A percentile compares a stretch with the other conserved stretches of the same genome.
These are phyloP conservation scores for Lepisosteus osseus DNA, from an alignment of 2,113 vertebrate genomes.

Conservation along the genomic window DNA sequence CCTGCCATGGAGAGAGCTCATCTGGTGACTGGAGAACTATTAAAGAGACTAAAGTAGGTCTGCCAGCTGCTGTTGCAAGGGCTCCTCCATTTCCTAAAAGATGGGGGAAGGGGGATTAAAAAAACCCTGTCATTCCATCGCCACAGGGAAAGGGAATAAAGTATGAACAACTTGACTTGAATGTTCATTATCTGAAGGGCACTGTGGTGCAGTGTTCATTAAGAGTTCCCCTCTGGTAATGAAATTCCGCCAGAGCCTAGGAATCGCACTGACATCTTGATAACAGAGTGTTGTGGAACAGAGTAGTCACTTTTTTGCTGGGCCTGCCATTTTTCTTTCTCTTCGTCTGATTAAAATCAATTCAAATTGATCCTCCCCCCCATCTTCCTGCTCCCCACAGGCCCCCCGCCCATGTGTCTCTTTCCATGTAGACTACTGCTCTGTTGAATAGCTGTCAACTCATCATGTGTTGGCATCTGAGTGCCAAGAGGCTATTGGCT, in stretches of 20 bases:
- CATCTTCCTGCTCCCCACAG: not conserved
- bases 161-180: constrained; percentile 13
- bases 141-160: not conserved
- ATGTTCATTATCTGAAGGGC: constrained; percentile 13
- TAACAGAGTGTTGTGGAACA: not conserved
- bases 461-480: not conserved
- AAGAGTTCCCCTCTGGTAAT: constrained; percentile 13
- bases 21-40: too few species aligned
- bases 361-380: constrained; percentile 1
- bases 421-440: not conserved
- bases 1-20: not conserved
- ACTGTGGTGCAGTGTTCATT: constrained; percentile 7
- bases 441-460: not conserved
- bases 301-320: not conserved
- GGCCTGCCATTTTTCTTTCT: not conserved
- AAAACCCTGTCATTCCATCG: not conserved
- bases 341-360: constrained; percentile 3
- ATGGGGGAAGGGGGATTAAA: not conserved
- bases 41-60: not conserved
- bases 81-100: not conserved
- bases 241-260: not conserved
- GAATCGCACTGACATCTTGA: constrained; percentile 9
- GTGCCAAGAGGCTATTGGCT: not conserved
- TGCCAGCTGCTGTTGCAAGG: not conserved
- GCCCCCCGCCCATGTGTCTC: not conserved